Evolutionary conservation across 1,140 invertebrate species (phyloP).

Genomic region (Drosophila littoralis): DNA sequence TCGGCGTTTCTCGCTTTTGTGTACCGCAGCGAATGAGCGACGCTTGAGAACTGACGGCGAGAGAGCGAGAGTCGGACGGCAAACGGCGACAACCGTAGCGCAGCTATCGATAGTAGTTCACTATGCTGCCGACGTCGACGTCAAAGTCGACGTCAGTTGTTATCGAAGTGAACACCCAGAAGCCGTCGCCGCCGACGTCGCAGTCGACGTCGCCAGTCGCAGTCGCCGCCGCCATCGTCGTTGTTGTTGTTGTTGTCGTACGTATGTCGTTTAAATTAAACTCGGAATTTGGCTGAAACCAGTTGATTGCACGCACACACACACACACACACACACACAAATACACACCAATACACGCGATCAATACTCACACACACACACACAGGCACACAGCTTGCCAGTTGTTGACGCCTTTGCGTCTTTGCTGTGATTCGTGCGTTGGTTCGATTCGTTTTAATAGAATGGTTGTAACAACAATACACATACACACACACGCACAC

Average conservation of each 20-base stretch:
- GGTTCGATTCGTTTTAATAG: conserved; percentile 65
- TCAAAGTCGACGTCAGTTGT: conserved; percentile 12
- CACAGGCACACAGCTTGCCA: conserved; percentile 18
- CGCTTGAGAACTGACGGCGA: conserved; percentile 69
- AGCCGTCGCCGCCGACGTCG: conserved; percentile 19
- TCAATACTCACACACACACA: conserved; percentile 20
- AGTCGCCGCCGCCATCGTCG: conserved; percentile 1
- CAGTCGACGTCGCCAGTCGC: neutral
- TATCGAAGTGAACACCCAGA: conserved; percentile 22
- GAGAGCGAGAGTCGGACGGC: conserved; percentile 46
- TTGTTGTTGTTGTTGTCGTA: conserved; percentile 52
- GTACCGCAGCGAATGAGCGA: conserved; percentile 66
- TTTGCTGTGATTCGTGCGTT: conserved; percentile 75
- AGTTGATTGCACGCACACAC: conserved; percentile 70
- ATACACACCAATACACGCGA: too few species aligned
- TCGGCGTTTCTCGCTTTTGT: conserved; percentile 6
- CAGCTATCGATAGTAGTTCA: conserved; percentile 74
- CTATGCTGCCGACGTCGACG: conserved; percentile 8
- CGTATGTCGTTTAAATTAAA: conserved; percentile 71
- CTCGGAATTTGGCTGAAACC: conserved; percentile 80
- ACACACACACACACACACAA: conserved; percentile 24
- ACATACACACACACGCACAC: too few species aligned
- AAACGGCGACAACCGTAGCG: conserved; percentile 35
- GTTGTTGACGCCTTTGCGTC: conserved; percentile 55
- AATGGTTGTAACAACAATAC: conserved; percentile 58